Evolutionary conservation across 2,888 invertebrate genomes (phyloP).

Genomic region (Melanotus villosus): DNA sequence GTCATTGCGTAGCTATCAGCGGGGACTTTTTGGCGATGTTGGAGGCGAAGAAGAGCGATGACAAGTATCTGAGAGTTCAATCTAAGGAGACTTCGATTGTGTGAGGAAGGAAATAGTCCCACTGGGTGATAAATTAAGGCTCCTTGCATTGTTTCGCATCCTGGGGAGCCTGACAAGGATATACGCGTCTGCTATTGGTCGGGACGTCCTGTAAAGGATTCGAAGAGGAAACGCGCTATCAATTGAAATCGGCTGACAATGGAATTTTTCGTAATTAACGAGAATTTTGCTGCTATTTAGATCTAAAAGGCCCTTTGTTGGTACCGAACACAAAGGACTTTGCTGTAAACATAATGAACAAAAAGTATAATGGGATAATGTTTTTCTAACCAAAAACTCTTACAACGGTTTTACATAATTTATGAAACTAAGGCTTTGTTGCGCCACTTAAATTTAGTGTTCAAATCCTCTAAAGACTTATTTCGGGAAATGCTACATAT

Average conservation of each 20-base stretch:
- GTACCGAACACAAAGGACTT: constrained; percentile 11
- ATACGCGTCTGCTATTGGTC: constrained; percentile 62
- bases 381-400: constrained; percentile 17
- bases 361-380: constrained; percentile 24
- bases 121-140: constrained; percentile 68
- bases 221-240: constrained; percentile 63
- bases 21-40: constrained; percentile 7
- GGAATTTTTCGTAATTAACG: constrained; percentile 65
- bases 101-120: constrained; percentile 66
- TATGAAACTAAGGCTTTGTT: neutral
- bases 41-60: constrained; percentile 61
- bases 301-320: constrained; percentile 40
- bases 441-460: no score
- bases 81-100: constrained; percentile 66
- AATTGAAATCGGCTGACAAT: constrained; percentile 66
- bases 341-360: constrained; percentile 37
- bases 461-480: no score
- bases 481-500: no score
- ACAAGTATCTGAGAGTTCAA: constrained; percentile 66
- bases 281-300: constrained; percentile 57
- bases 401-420: constrained; percentile 16
- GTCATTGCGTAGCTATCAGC: constrained; percentile 13
- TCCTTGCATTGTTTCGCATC: constrained; percentile 66
- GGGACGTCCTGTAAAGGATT: constrained; percentile 62
- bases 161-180: constrained; percentile 66